Percentiles rank a stretch among this genome's conserved stretches.
Conservation (phyloP, 2,888 invertebrate species). For the Campoplex capitator region DNA sequence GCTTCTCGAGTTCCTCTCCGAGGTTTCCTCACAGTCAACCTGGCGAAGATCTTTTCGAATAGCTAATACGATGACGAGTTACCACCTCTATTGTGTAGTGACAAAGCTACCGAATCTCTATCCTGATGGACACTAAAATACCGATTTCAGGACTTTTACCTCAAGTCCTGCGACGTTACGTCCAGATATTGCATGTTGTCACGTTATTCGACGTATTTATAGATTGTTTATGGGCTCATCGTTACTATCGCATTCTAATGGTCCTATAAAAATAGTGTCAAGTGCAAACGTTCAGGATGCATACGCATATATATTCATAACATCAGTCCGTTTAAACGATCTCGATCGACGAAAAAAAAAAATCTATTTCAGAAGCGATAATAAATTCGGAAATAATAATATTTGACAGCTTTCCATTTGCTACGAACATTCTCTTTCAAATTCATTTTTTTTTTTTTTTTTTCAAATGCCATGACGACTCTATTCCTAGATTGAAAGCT, state of each 20-base stretch:
- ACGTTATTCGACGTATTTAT: slow-evolving; percentile 10
- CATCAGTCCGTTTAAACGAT: background rate
- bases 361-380: background rate
- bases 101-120: slow-evolving; percentile 11
- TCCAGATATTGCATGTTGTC: background rate
- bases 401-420: background rate
- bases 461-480: background rate
- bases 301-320: background rate
- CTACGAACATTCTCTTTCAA: background rate
- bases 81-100: slow-evolving; percentile 16
- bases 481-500: background rate
- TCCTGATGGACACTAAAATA: slow-evolving; percentile 39
- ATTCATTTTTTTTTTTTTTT: background rate
- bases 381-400: background rate
- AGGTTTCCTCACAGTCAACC: background rate
- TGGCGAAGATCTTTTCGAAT: slow-evolving; percentile 38
- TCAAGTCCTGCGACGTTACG: background rate
- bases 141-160: background rate
- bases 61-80: slow-evolving; percentile 25
- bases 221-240: background rate
- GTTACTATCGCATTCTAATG: background rate
- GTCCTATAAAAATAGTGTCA: background rate
- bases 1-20: slow-evolving; percentile 25
- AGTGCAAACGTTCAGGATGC: background rate
- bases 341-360: background rate